Conservation (phyloP, 2,888 invertebrate genomes). For the Clanis bilineata region DNA sequence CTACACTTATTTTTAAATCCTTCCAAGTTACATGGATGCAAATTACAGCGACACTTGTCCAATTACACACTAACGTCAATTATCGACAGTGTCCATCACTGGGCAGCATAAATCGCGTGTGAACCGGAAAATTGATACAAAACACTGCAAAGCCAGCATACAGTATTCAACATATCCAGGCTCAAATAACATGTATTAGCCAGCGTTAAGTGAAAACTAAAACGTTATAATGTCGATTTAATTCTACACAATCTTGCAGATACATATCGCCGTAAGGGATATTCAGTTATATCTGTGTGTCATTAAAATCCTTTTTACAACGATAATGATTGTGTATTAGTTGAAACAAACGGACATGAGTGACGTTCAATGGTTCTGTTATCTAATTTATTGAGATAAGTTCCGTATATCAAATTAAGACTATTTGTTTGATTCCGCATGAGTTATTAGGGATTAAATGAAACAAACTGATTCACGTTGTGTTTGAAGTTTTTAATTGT, state of each 20-base stretch:
- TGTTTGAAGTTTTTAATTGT: neutral
- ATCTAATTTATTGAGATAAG: constrained; percentile 22
- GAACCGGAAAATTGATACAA: constrained; percentile 41
- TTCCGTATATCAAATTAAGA: constrained; percentile 11
- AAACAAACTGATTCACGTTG: neutral
- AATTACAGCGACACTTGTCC: constrained; percentile 1
- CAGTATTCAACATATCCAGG: constrained; percentile 21
- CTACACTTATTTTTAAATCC: neutral
- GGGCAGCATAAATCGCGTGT: constrained; percentile 37
- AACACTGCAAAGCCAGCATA: constrained; percentile 29
- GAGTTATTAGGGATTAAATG: constrained; percentile 12
- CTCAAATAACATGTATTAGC: constrained; percentile 50
- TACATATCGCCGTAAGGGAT: constrained; percentile 20
- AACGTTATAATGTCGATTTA: constrained; percentile 43
- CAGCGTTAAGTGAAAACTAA: constrained; percentile 54
- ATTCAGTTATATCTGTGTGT: constrained; percentile 20
- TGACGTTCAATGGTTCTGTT: constrained; percentile 17
- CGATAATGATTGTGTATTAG: neutral
- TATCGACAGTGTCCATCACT: constrained; percentile 4
- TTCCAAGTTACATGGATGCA: neutral
- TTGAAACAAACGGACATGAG: neutral
- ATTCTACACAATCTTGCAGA: constrained; percentile 31
- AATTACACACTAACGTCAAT: constrained; percentile 3
- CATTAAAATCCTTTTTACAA: constrained; percentile 1
- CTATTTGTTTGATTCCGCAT: constrained; percentile 10